phyloP scores from a whole-genome alignment of 2,888 invertebrate species.

The Pomacea canaliculata region DNA sequence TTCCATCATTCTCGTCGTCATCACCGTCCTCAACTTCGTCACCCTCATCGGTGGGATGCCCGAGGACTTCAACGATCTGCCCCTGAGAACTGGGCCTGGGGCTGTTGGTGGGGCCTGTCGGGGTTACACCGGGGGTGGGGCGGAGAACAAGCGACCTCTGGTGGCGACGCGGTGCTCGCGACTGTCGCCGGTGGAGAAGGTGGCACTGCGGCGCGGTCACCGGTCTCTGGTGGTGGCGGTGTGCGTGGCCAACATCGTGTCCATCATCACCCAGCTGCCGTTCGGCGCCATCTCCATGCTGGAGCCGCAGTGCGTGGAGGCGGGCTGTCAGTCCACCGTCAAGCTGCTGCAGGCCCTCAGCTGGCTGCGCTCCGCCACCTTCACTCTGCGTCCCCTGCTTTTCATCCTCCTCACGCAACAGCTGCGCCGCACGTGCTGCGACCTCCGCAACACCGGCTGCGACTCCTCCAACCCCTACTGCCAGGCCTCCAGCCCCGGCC shows the following conservation, averaged over 20 bases:
- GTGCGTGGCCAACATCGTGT: slow-evolving; percentile 27
- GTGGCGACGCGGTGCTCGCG: not conserved
- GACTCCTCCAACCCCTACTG: not conserved
- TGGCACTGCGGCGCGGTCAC: slow-evolving; percentile 19
- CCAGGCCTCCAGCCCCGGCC: slow-evolving; percentile 1
- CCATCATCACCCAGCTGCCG: slow-evolving; percentile 35
- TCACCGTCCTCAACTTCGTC: slow-evolving; percentile 35
- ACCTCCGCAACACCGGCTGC: not conserved
- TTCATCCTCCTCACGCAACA: slow-evolving; percentile 32
- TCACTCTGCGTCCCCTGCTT: slow-evolving; percentile 32
- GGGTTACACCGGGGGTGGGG: not conserved
- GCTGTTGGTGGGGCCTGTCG: not conserved
- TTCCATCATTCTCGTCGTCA: slow-evolving; percentile 29
- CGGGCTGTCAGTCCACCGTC: slow-evolving; percentile 30
- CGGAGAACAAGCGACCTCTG: not conserved
- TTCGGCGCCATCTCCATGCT: slow-evolving; percentile 36
- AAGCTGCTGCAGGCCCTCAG: slow-evolving; percentile 35
- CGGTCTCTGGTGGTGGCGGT: slow-evolving; percentile 24
- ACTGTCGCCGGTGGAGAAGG: slow-evolving; percentile 3
- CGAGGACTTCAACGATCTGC: slow-evolving; percentile 17
- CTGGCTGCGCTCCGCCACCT: slow-evolving; percentile 38
- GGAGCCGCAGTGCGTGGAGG: slow-evolving; percentile 31
- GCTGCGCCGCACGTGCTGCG: slow-evolving; percentile 15
- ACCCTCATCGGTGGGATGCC: slow-evolving; percentile 38
- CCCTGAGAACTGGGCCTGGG: not conserved